phyloP scores from a whole-genome alignment of 2,797 vertebrate genomes.

The Peromyscus attwateri region DNA sequence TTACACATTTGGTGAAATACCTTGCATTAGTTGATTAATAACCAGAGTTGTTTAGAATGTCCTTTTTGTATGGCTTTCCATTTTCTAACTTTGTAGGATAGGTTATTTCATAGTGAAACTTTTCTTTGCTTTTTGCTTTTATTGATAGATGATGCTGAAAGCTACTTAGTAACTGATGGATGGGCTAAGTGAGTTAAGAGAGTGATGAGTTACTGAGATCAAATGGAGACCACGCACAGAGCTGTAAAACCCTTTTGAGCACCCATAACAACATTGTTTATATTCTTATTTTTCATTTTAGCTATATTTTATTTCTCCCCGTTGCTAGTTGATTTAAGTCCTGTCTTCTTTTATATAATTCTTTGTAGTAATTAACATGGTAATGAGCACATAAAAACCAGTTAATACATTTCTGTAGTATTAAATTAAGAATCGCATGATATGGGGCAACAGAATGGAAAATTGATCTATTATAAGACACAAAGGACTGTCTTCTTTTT shows the following conservation, averaged over 20 bases:
- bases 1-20: not conserved
- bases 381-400: conserved; percentile 38
- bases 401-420: conserved; percentile 36
- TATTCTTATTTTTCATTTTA: conserved; percentile 1
- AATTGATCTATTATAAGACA: not conserved
- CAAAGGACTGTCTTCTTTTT: not conserved
- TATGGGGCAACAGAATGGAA: not conserved
- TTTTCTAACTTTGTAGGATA: not conserved
- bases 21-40: not conserved
- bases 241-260: conserved; percentile 28
- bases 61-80: not conserved
- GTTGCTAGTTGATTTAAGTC: conserved; percentile 55
- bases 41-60: not conserved
- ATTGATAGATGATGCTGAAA: not conserved
- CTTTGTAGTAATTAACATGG: conserved; percentile 48
- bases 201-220: not conserved
- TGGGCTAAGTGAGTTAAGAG: not conserved
- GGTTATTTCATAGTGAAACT: not conserved
- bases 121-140: not conserved
- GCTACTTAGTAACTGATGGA: not conserved
- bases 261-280: conserved; percentile 4
- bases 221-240: not conserved
- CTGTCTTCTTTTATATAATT: conserved; percentile 40
- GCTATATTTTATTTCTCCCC: conserved; percentile 16
- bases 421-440: conserved; percentile 47